Evolutionary conservation across 1,140 invertebrate genomes (phyloP), one percentile per base, ranked within the genome.

Genomic region (Lordiphosa clarofinis): DNA sequence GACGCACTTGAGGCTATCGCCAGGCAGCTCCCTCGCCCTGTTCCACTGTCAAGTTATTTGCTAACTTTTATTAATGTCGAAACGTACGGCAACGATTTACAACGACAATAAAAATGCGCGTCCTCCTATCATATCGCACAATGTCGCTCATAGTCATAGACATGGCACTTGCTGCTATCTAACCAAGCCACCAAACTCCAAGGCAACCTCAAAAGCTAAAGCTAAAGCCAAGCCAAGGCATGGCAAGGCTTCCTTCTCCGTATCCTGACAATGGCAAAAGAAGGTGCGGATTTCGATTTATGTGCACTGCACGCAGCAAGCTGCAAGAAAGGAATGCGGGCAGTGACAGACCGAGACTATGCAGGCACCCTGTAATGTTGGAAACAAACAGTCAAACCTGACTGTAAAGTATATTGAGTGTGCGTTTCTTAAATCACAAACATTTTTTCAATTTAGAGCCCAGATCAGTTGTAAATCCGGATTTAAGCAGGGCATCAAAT

Each of bases 1-100:
- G 48, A 36, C 35, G 46, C 55, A 67, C 63, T 67, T 67, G 63
- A 56, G 63, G 64, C 55, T 24, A 55, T 42, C 47, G 37, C 52
- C 43, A 48, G 56, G 36, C 52, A 60, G 47, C 50, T 60, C 5
- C 19, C 19, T 35, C 11, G 46, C 56, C 54, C 59, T 50, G 50
- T 59, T 55, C 59, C 66, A 82, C 56, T 75, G 75, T 82, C 73
- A 60, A 84, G 78, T 84, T 84, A 84, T 84, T 84, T 84, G 78
- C 78, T 84, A 84, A 84, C 78, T 84, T 84, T 84, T 84, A 84
- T 84, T 84, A 84, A 84, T 84, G 78, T 82, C 73, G 78, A 84
- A 84, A 84, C 78, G 78, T 84, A 84, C 73, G 73, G 79, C 79
- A 86, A 84, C 78, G 78, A 84, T 84, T 84, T 84, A 84, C 78